Base-by-base conservation (phyloP, 1,140 invertebrate genomes). In the Caenorhabditis briggsae region DNA sequence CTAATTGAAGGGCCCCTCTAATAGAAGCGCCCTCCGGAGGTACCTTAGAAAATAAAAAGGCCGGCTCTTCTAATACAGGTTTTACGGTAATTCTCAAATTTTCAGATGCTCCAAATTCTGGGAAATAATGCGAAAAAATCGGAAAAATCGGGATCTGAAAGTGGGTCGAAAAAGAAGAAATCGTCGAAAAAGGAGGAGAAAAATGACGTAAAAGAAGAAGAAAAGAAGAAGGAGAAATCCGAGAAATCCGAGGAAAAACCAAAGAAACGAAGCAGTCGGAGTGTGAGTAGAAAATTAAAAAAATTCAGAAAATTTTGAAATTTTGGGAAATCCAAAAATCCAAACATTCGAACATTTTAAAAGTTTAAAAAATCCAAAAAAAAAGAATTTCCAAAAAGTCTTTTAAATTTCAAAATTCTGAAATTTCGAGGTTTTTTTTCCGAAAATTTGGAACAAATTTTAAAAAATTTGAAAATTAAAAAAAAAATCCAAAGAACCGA, bases 81-180 rank as follows among this genome's bases (percentile, higher is more conserved):
- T 33, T 18, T n/a, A 58, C 16, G 16, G 56, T 58, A 9, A 23
- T 9, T 9, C 48, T 20, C 33, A 33, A 33, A 33, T 23, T 55
- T 87, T 25, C 65, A 87, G 86, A 25, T 87, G 82, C 59, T 87
- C 2, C 50, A 78, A 59, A 55, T 14, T 20, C 20, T 87, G n/a
- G 86, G 84, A 16, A 61, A 48, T 8, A 84, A 84, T 58, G 86
- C 86, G 2, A 18, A 2, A 16, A 64, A 20, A n/a, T 64, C n/a
- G 11, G 50, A 2, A 16, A 64, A 20, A n/a, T 64, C n/a, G 11
- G 50, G 8, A 11, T 12, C 9, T 9, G 20, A 55, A n/a, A 33
- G 48, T 1, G 82, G n/a, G 48, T 48, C 61, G 43, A 84, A 84
- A 20, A 74, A 70, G 20, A 59, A 84, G 50, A 84, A 53, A 18